These are phyloP conservation scores for Synanceia verrucosa DNA, from an alignment of 2,797 vertebrate genomes.

Conservation along the genomic window DNA sequence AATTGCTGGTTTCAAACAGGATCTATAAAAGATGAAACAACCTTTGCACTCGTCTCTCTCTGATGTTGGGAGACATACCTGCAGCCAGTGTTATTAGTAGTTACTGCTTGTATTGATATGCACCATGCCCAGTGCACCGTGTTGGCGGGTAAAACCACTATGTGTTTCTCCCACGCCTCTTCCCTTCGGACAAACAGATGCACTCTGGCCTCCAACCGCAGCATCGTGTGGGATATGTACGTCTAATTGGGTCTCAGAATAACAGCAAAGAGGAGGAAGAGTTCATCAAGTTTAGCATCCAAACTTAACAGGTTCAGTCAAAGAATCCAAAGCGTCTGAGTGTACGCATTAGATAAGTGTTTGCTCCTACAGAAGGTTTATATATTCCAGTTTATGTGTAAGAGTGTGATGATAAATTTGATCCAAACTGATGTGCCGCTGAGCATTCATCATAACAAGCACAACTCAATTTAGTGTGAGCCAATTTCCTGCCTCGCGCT, in stretches of 20 bases:
- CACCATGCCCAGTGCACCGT: slow-evolving; percentile 61
- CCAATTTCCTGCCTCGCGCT: slow-evolving; percentile 70
- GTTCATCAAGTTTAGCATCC: slow-evolving; percentile 58
- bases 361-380: neutral
- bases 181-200: slow-evolving; percentile 74
- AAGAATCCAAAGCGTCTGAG: slow-evolving; percentile 22
- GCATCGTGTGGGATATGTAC: slow-evolving; percentile 71
- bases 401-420: slow-evolving; percentile 66
- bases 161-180: slow-evolving; percentile 81
- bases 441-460: slow-evolving; percentile 77
- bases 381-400: slow-evolving; percentile 41
- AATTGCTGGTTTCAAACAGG: slow-evolving; percentile 78
- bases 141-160: slow-evolving; percentile 70
- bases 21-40: slow-evolving; percentile 85
- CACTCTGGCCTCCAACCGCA: slow-evolving; percentile 74
- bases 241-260: slow-evolving; percentile 80
- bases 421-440: slow-evolving; percentile 63
- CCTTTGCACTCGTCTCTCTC: slow-evolving; percentile 78
- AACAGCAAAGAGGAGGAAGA: slow-evolving; percentile 62
- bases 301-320: slow-evolving; percentile 43
- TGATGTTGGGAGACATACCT: slow-evolving; percentile 81
- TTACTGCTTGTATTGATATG: slow-evolving; percentile 72
- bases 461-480: slow-evolving; percentile 76
- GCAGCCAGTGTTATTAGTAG: slow-evolving; percentile 76
- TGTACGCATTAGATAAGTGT: slow-evolving; percentile 16